Percentiles rank a stretch among this genome's conserved stretches.
Conservation (phyloP, 2,113 vertebrate species). For the Myotis yumanensis region DNA sequence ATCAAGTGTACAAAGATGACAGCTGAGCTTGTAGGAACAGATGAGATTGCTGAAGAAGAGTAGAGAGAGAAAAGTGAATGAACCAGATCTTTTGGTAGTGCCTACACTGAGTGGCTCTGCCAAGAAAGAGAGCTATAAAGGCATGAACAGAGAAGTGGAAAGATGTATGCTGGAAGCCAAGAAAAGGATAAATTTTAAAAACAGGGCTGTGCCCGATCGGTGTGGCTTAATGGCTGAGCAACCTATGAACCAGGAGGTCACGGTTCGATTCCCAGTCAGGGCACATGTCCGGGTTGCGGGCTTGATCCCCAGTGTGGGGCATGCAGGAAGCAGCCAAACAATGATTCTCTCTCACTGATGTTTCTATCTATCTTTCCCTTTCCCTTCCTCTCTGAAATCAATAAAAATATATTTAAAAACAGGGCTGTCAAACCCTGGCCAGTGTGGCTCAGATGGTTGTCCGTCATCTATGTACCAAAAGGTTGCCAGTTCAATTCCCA, state of each 20-base stretch:
- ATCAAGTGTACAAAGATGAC: not conserved
- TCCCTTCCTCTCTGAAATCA: no score
- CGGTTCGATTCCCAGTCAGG: no score
- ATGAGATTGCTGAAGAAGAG: not conserved
- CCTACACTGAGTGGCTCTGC: not conserved
- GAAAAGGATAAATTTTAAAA: not conserved
- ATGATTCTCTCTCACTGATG: no score
- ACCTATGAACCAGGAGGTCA: no score
- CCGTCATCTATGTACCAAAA: no score
- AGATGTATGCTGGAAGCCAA: not conserved
- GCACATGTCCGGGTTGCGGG: no score
- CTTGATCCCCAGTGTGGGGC: no score
- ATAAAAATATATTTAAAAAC: not conserved
- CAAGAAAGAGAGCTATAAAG: not conserved
- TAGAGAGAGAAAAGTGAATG: not conserved
- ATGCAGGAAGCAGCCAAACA: no score
- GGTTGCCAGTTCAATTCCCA: no score
- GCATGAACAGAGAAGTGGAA: not conserved
- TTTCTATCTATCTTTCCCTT: no score
- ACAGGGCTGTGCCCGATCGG: not conserved
- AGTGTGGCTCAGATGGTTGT: no score
- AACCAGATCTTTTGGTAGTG: not conserved
- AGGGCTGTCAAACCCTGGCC: not conserved
- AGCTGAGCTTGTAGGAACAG: not conserved
- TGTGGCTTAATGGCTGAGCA: no score